These are phyloP conservation scores for Brachionus rotundiformis DNA, from an alignment of 1,140 invertebrate genomes.

Conservation along the genomic window DNA sequence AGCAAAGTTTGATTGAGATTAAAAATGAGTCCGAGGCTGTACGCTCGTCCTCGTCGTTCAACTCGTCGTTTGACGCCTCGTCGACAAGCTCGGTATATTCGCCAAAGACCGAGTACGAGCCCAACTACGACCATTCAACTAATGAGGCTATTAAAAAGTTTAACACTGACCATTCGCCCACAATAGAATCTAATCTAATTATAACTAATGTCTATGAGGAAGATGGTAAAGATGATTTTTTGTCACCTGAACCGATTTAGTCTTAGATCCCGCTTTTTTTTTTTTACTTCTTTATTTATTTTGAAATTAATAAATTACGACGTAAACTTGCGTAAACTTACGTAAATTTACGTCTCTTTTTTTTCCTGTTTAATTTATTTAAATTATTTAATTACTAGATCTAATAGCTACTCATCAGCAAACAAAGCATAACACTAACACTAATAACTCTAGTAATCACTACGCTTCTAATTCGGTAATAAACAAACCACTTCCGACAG, in stretches of 20 bases:
- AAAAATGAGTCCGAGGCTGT: background rate
- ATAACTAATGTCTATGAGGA: conserved; percentile 47
- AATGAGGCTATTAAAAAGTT: background rate
- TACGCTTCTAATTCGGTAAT: conserved; percentile 40
- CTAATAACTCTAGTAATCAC: conserved; percentile 30
- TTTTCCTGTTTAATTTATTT: background rate
- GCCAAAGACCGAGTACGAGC: background rate
- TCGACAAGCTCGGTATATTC: conserved; percentile 19
- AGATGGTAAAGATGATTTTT: conserved; percentile 35
- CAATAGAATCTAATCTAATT: conserved; percentile 23
- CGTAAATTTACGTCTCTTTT: background rate
- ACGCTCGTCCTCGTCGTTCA: background rate
- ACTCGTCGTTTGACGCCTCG: conserved; percentile 3
- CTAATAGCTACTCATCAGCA: conserved; percentile 45
- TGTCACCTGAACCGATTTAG: background rate
- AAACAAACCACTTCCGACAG: conserved; percentile 17
- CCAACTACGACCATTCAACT: background rate
- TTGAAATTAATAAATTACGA: too few species aligned
- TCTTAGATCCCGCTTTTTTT: background rate
- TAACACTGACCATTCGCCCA: conserved; percentile 6
- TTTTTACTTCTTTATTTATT: background rate
- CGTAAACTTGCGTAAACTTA: too few species aligned
- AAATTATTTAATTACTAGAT: background rate
- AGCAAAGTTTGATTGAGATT: conserved; percentile 31
- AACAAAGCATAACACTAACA: conserved; percentile 24